Conservation (phyloP, 2,113 vertebrate genomes). For the Seriola rivoliana region DNA sequence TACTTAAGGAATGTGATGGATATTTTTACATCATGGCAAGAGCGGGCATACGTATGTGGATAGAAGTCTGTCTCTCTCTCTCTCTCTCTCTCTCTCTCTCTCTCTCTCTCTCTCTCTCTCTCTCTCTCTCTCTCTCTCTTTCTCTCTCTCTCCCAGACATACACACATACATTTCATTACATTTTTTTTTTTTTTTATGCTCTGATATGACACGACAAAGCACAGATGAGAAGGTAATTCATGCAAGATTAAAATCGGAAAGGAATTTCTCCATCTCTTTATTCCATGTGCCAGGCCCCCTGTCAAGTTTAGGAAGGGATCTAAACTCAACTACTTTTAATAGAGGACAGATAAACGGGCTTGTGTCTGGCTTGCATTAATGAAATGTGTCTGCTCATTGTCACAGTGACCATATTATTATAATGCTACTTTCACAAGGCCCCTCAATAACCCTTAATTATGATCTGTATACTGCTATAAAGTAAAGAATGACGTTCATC, state of each 20-base stretch:
- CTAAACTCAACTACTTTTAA: slow-evolving; percentile 58
- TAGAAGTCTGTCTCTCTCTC: slow-evolving; percentile 7
- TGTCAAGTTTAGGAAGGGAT: slow-evolving; percentile 62
- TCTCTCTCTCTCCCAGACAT: neutral
- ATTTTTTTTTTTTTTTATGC: neutral
- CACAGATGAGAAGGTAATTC: slow-evolving; percentile 37
- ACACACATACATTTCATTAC: neutral
- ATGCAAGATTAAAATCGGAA: slow-evolving; percentile 39
- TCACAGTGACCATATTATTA: slow-evolving; percentile 61
- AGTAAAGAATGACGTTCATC: slow-evolving; percentile 59
- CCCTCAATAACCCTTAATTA: slow-evolving; percentile 67
- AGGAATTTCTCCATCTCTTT: slow-evolving; percentile 52
- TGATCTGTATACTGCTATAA: slow-evolving; percentile 58
- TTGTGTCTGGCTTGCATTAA: slow-evolving; percentile 71
- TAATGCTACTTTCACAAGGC: slow-evolving; percentile 48
- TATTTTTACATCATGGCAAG: slow-evolving; percentile 13
- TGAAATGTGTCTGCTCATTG: slow-evolving; percentile 67
- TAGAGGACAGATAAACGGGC: slow-evolving; percentile 58
- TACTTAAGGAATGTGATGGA: slow-evolving; percentile 21
- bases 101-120: neutral
- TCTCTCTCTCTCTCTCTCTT: neutral
- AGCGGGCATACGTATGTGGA: neutral
- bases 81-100: neutral
- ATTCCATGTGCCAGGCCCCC: slow-evolving; percentile 33
- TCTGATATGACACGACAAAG: slow-evolving; percentile 24